phyloP scores from a whole-genome alignment of 2,888 invertebrate genomes.

The Tridacna crocea region DNA sequence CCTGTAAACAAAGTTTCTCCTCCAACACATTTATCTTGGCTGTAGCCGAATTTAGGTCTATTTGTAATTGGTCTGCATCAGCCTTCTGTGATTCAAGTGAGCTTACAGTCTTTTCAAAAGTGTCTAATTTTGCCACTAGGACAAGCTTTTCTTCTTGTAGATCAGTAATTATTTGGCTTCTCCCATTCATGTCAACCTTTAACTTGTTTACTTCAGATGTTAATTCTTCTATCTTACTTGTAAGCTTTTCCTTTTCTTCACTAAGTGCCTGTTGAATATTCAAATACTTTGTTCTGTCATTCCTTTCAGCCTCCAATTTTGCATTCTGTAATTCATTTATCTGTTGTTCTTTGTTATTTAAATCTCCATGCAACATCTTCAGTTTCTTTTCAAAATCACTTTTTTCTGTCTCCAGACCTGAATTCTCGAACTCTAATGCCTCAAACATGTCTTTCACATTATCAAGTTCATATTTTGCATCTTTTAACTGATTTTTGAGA shows the following conservation, averaged over 20 bases:
- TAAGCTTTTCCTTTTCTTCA: conserved; percentile 31
- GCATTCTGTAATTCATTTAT: background rate
- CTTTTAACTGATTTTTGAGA: conserved; percentile 47
- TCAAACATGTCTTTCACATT: conserved; percentile 74
- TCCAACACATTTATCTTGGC: conserved; percentile 55
- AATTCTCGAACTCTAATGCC: conserved; percentile 71
- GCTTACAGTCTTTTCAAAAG: conserved; percentile 29
- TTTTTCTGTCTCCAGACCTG: conserved; percentile 65
- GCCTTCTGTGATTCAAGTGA: conserved; percentile 35
- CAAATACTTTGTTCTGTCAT: background rate
- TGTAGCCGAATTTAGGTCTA: conserved; percentile 43
- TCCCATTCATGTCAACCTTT: conserved; percentile 47
- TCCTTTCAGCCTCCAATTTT: background rate
- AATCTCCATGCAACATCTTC: background rate
- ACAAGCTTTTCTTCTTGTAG: conserved; percentile 47
- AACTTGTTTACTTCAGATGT: conserved; percentile 53
- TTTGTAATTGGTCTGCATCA: conserved; percentile 40
- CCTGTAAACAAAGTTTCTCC: conserved; percentile 62
- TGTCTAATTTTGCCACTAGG: conserved; percentile 44
- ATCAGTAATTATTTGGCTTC: conserved; percentile 33
- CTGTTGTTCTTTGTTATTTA: background rate
- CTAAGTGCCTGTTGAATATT: conserved; percentile 23
- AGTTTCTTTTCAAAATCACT: conserved; percentile 33
- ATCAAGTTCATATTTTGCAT: conserved; percentile 58
- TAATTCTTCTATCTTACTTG: conserved; percentile 41